Evolutionary conservation across 1,140 invertebrate genomes (phyloP), one percentile per base, ranked within the genome.

Genomic region (Neotoxoptera formosana): DNA sequence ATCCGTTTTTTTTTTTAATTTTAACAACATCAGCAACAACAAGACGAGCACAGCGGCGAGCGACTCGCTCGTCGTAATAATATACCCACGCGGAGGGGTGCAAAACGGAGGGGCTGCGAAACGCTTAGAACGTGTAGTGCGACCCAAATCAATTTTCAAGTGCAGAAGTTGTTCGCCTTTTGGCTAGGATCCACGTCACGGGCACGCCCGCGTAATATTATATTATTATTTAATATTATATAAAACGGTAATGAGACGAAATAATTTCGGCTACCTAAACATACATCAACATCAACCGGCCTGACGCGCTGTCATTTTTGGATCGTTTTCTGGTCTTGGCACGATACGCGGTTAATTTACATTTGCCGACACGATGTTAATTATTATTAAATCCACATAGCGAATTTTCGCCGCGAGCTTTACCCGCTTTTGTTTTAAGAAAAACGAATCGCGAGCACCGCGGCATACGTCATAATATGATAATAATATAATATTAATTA

Each of bases 101-200:
- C 48, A 81, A 91, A 91, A 81, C 60, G 90, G 76, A 81, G 23
- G 90, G 90, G 67, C 34, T 92, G 41, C 4, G 90, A 92, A 83
- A 20, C 76, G 91, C 67, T 93, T 53, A 90, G 89, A 41, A 93
- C 25, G 76, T 53, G 91, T n/a, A n/a, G n/a, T 56, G 91, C 90
- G n/a, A 84, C 91, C 91, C 91, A 93, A 93, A 93, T 93, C 91
- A 93, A 93, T 84, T 93, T 93, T 93, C 91, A 93, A 93, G 91
- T 84, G 81, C 91, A 93, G 76, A 56, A 53, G 91, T 93, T 93
- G 81, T 56, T 53, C 81, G 91, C 91, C 76, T 93, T 93, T 84
- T 84, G 81, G 76, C 91, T 84, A 84, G 76, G 81, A 93, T 93
- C 34, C 91, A 51, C 81, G 91, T 93, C 91, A 93, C 23, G 23